Conservation (phyloP, 2,888 invertebrate species). For the Hyles lineata region DNA sequence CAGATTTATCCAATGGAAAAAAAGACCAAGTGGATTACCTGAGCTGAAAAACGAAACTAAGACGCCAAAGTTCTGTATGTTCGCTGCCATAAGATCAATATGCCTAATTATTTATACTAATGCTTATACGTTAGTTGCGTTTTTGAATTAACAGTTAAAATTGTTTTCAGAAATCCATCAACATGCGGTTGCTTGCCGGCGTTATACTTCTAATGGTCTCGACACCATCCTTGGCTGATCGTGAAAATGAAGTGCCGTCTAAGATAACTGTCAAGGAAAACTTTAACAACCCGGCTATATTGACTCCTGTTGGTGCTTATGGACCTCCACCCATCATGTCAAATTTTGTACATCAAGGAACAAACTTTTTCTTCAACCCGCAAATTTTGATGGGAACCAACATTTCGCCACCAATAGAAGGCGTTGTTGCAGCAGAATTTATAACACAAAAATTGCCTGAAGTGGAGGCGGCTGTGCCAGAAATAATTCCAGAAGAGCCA, state of each 20-base stretch:
- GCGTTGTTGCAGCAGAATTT: slow-evolving; percentile 33
- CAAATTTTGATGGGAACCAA: slow-evolving; percentile 40
- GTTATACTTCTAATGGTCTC: neutral
- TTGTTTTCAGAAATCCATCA: slow-evolving; percentile 23
- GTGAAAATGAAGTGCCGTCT: slow-evolving; percentile 40
- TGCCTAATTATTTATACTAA: too few species aligned
- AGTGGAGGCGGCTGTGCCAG: neutral
- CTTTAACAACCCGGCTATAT: slow-evolving; percentile 11
- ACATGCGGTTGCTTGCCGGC: neutral
- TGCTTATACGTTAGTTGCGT: too few species aligned
- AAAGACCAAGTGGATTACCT: too few species aligned
- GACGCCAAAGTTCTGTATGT: too few species aligned
- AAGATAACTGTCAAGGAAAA: slow-evolving; percentile 34
- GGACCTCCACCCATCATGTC: slow-evolving; percentile 42
- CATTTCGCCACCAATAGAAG: slow-evolving; percentile 39
- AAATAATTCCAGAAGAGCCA: slow-evolving; percentile 32
- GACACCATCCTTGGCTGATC: slow-evolving; percentile 32
- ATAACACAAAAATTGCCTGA: neutral
- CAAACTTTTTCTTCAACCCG: slow-evolving; percentile 59
- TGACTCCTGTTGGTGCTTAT: slow-evolving; percentile 18
- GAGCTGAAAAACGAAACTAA: too few species aligned
- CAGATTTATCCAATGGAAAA: too few species aligned
- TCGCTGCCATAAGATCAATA: too few species aligned
- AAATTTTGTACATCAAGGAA: slow-evolving; percentile 53
- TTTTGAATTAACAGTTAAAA: too few species aligned